Evolutionary conservation across 92 coral and sea anemone species (phyloP).

Genomic region (Montipora capitata): DNA sequence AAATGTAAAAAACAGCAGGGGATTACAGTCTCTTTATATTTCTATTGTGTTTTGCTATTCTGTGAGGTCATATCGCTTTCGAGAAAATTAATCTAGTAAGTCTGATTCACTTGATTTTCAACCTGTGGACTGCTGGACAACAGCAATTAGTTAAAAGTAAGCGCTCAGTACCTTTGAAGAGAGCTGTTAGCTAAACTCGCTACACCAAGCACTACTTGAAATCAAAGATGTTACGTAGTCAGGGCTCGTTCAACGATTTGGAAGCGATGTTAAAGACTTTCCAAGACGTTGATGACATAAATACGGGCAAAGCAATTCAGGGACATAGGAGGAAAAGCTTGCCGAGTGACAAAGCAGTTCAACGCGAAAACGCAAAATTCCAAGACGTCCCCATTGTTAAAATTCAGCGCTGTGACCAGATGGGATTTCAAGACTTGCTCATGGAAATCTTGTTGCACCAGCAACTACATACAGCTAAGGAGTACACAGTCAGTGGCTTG

Average conservation of each 20-base stretch:
- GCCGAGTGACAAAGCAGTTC: neutral
- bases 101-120: neutral
- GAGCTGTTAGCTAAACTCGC: neutral
- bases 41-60: conserved; percentile 7
- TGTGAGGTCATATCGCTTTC: neutral
- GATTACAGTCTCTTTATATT: neutral
- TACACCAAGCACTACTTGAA: too few species aligned
- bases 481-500: conserved; percentile 25
- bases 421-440: neutral
- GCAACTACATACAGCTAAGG: conserved; percentile 35
- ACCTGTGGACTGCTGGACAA: neutral
- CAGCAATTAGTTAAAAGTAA: neutral
- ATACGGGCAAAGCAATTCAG: neutral
- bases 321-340: neutral
- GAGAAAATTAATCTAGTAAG: neutral
- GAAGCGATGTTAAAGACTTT: conserved; percentile 29
- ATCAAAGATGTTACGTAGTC: conserved; percentile 34
- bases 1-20: conserved; percentile 6
- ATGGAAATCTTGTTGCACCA: conserved; percentile 44
- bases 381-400: neutral
- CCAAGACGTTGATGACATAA: neutral
- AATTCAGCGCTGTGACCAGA: neutral
- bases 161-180: neutral
- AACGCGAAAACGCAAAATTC: neutral
- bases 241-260: conserved; percentile 42